phyloP scores from a whole-genome alignment of 2,113 vertebrate genomes.

The Bolborhynchus lineola region DNA sequence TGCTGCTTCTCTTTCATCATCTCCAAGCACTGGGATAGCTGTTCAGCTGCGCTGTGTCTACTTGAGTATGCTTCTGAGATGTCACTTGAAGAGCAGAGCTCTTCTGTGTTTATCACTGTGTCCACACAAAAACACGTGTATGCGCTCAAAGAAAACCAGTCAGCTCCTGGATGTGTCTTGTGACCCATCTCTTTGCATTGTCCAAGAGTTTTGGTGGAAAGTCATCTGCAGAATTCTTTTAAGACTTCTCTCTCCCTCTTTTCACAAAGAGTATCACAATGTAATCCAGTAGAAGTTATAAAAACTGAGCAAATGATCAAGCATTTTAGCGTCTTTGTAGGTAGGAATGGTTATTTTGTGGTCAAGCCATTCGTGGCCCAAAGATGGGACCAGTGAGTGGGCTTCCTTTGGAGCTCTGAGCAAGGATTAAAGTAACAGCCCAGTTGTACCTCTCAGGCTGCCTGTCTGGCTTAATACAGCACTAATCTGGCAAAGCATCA shows the following conservation, averaged over 20 bases:
- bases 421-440: background rate
- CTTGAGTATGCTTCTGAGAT: background rate
- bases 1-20: background rate
- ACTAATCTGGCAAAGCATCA: background rate
- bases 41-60: background rate
- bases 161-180: background rate
- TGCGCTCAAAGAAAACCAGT: fast-evolving
- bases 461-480: background rate
- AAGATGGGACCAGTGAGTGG: background rate
- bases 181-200: fast-evolving
- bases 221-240: background rate
- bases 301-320: background rate
- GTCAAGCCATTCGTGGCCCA: fast-evolving
- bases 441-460: background rate
- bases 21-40: background rate
- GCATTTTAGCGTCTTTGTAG: background rate
- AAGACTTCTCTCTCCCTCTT: no score
- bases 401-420: background rate
- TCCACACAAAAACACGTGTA: background rate
- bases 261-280: background rate
- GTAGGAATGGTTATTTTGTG: background rate
- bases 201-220: background rate
- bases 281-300: background rate
- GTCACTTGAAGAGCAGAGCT: background rate
- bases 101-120: background rate